Evolutionary conservation across 2,113 vertebrate species (phyloP), one percentile per base, ranked within the genome.

Genomic region (Tricholaema leucomelas): DNA sequence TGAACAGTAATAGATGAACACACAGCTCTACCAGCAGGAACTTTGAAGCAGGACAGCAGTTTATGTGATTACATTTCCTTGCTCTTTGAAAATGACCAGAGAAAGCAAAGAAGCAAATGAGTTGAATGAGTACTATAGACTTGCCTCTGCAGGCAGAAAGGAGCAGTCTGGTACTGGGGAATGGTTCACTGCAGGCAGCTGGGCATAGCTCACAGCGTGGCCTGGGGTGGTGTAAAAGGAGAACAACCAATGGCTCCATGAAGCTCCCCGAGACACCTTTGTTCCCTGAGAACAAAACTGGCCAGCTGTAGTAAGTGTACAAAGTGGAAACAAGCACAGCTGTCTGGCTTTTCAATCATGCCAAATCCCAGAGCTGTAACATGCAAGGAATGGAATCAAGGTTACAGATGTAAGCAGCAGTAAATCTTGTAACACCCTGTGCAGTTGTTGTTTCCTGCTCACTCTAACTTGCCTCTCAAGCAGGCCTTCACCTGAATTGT

Each of bases 281-380:
- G 0, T 3, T 86, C 66, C 73, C 71, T 0, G 33, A 81, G 75
- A 95, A 67, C 24, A 76, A 85, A 59, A 2, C 3, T 54, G 0
- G 42, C 65, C 69, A 77, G 87, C 88, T 80, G 40, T 40, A 40
- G 13, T 40, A 15, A 15, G 75, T 28, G 69, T 36, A 56, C 85
- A 93, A 96, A 96, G 85, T 94, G 89, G 85, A 77, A 92, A 56
- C 85, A 6, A 89, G 89, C 85, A 92, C 2, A 5, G 56, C 91
- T 85, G 89, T 56, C 75, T 61, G 65, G 48, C 89, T 95, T 93
- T 93, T 58, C 91, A 94, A 95, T 96, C 93, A 94, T 5, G 33
- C 46, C 85, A 91, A 91, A 31, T 65, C 79, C 79, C 87, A 81
- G 81, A 91, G 91, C 89, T 95, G 60, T 78, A 75, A 82, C 75